Conservation (phyloP, 2,113 vertebrate species). For the Anoura caudifer region DNA sequence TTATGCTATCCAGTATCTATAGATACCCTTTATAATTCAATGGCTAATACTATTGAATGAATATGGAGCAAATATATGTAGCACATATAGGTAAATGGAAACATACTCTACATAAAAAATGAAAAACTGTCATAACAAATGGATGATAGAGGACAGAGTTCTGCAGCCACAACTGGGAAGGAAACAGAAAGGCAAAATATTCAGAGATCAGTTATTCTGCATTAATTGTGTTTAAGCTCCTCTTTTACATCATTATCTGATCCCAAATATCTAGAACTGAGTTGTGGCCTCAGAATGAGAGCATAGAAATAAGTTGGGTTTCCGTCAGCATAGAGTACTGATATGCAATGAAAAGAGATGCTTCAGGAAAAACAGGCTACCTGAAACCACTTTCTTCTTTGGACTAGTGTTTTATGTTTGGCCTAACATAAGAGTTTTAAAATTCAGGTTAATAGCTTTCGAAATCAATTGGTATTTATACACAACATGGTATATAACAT, state of each 20-base stretch:
- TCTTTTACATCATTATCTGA: background rate
- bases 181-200: background rate
- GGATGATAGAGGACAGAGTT: background rate
- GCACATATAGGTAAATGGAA: background rate
- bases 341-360: background rate
- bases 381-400: background rate
- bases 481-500: background rate
- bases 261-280: background rate
- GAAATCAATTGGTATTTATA: background rate
- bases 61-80: background rate
- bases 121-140: background rate
- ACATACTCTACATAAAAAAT: background rate
- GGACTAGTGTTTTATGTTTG: background rate
- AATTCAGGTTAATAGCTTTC: background rate
- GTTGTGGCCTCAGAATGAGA: background rate
- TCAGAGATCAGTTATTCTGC: background rate
- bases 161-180: background rate
- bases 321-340: background rate
- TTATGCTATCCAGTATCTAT: background rate
- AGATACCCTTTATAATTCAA: background rate
- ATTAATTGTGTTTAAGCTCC: background rate
- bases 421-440: background rate
- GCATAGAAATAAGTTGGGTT: background rate
- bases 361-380: background rate
- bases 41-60: background rate